phyloP scores from a whole-genome alignment of 2,113 vertebrate genomes.

The Cyphomyrus discorhynchus region DNA sequence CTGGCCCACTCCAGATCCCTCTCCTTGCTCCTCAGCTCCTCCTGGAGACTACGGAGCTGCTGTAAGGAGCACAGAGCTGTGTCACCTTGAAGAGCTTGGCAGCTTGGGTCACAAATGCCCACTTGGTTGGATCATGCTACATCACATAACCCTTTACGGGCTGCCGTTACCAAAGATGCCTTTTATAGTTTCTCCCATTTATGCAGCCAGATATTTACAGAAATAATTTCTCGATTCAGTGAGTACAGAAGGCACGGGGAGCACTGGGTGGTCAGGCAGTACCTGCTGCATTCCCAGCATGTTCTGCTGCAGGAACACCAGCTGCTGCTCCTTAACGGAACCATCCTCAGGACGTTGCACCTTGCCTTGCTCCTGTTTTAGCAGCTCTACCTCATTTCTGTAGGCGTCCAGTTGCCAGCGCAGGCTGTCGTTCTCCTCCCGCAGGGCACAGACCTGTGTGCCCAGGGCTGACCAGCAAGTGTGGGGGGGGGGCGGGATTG shows the following conservation, averaged over 20 bases:
- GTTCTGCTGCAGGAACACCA: slow-evolving; percentile 83
- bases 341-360: slow-evolving; percentile 67
- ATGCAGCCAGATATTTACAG: background rate
- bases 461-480: slow-evolving; percentile 61
- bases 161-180: background rate
- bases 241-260: background rate
- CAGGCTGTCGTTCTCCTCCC: slow-evolving; percentile 93
- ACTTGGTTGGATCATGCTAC: background rate
- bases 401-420: slow-evolving; percentile 93
- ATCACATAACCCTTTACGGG: background rate
- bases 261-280: slow-evolving; percentile 2
- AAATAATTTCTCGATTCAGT: background rate
- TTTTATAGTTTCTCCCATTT: background rate
- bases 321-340: slow-evolving; percentile 69
- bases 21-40: slow-evolving; percentile 71
- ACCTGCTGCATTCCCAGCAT: slow-evolving; percentile 95
- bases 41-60: slow-evolving; percentile 73
- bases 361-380: slow-evolving; percentile 81
- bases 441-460: slow-evolving; percentile 74
- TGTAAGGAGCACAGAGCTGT: slow-evolving; percentile 34
- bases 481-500: background rate
- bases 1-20: slow-evolving; percentile 69
- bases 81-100: background rate
- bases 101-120: background rate
- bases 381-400: slow-evolving; percentile 86